Conservation (phyloP, 2,888 invertebrate genomes). For the Tetropium fuscum region DNA sequence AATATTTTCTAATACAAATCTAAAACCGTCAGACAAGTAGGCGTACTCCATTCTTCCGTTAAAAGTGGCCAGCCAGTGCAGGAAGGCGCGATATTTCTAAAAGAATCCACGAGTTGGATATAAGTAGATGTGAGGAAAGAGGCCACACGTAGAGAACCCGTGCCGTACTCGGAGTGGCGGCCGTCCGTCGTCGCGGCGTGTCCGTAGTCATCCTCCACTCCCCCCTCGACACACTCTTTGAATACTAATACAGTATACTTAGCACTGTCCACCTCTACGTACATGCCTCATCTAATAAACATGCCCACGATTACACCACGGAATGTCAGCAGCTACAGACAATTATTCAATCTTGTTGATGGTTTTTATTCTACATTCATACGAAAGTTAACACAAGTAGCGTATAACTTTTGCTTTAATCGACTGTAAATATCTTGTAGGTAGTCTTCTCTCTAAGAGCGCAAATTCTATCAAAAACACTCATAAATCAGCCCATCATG, state of each 20-base stretch:
- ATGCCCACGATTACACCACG: conserved; percentile 20
- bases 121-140: conserved; percentile 37
- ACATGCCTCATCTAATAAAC: conserved; percentile 20
- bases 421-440: neutral
- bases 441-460: too few relatives aligned
- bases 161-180: conserved; percentile 47
- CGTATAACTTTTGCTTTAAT: neutral
- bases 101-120: conserved; percentile 1
- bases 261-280: conserved; percentile 11
- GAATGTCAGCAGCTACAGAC: conserved; percentile 22
- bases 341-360: conserved; percentile 23
- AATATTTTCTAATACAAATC: too few relatives aligned
- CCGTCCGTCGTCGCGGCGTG: conserved; percentile 40
- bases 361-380: conserved; percentile 20
- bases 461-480: too few relatives aligned
- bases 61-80: too few relatives aligned
- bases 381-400: conserved; percentile 6
- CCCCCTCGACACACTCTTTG: conserved; percentile 34
- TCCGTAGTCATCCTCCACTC: conserved; percentile 43
- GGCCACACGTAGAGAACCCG: conserved; percentile 51
- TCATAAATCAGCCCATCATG: too few relatives aligned
- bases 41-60: too few relatives aligned
- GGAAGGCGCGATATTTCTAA: too few relatives aligned
- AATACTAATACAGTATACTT: conserved; percentile 37
- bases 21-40: too few relatives aligned